A percentile compares a stretch with the other conserved stretches of the same genome.
These are phyloP conservation scores for Onychomys leucogaster DNA, from an alignment of 2,797 vertebrate genomes.

Conservation along the genomic window DNA sequence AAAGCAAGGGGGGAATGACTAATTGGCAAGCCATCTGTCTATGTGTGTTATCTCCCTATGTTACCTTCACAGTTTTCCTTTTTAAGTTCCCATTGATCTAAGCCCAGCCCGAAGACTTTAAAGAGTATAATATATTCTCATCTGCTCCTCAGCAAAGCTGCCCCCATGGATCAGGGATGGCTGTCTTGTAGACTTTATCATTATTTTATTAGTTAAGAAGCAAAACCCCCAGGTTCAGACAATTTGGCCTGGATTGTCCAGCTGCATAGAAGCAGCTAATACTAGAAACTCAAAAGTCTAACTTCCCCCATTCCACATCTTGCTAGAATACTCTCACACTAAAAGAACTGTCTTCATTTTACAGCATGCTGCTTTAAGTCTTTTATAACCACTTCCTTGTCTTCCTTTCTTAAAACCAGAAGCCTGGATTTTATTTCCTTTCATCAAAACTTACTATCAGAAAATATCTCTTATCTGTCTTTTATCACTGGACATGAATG, in stretches of 20 bases:
- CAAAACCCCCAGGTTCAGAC: not conserved
- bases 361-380: not conserved
- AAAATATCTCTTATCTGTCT: slow-evolving; percentile 66
- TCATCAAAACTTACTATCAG: slow-evolving; percentile 52
- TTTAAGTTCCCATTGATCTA: slow-evolving; percentile 79
- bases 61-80: slow-evolving; percentile 73
- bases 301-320: not conserved
- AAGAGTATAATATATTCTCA: slow-evolving; percentile 63
- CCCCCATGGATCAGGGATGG: not conserved
- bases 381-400: slow-evolving; percentile 21
- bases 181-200: not conserved
- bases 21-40: slow-evolving; percentile 81
- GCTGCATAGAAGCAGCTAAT: not conserved
- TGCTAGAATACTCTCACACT: slow-evolving; percentile 19
- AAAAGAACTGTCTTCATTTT: not conserved
- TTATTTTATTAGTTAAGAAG: not conserved
- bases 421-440: slow-evolving; percentile 46
- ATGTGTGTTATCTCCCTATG: slow-evolving; percentile 70
- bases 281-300: not conserved
- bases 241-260: not conserved
- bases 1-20: slow-evolving; percentile 67
- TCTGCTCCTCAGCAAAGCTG: slow-evolving; percentile 29
- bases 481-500: slow-evolving; percentile 58
- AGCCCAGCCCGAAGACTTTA: slow-evolving; percentile 67
- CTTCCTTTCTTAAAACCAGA: not conserved